A percentile compares a stretch with the other conserved stretches of the same genome.
Conservation (phyloP, 2,113 vertebrate species). For the Oxyruncus cristatus region DNA sequence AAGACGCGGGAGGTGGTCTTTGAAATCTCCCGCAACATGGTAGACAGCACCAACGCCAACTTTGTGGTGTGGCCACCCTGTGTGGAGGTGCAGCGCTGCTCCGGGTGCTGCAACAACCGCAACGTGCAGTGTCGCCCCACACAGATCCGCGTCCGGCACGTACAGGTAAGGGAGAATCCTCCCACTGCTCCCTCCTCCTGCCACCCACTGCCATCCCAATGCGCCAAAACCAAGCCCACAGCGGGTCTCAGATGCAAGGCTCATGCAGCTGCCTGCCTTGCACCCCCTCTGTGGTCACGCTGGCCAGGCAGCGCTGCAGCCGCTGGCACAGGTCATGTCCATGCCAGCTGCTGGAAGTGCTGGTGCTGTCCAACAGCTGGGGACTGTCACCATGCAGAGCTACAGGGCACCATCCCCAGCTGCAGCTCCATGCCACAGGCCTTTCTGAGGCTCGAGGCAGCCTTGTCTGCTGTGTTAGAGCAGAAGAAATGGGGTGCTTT, state of each 20-base stretch:
- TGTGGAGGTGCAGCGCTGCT: constrained; percentile 94
- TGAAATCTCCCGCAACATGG: constrained; percentile 86
- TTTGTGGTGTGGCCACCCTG: constrained; percentile 92
- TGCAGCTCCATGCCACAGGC: accelerated
- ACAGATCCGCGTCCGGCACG: constrained; percentile 78
- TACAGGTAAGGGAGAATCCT: constrained; percentile 71
- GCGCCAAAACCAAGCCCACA: too few relatives aligned
- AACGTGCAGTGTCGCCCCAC: constrained; percentile 81
- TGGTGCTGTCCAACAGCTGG: constrained; percentile 37
- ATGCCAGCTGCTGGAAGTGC: background rate
- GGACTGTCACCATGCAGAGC: background rate
- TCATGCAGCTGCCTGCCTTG: background rate
- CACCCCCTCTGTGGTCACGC: background rate
- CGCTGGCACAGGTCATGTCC: accelerated
- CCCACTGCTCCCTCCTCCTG: background rate
- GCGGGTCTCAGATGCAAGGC: accelerated
- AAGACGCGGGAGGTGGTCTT: constrained; percentile 90
- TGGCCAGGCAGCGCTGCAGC: accelerated
- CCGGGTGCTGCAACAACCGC: constrained; percentile 91
- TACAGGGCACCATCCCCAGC: background rate
- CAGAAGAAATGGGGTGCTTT: background rate
- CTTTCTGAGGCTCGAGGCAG: accelerated
- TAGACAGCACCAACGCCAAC: constrained; percentile 89
- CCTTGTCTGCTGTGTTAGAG: background rate
- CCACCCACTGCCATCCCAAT: background rate